Evolutionary conservation across 2,797 vertebrate genomes (phyloP), one percentile per base, ranked within the genome.

Genomic region (Poliocrania exsul): DNA sequence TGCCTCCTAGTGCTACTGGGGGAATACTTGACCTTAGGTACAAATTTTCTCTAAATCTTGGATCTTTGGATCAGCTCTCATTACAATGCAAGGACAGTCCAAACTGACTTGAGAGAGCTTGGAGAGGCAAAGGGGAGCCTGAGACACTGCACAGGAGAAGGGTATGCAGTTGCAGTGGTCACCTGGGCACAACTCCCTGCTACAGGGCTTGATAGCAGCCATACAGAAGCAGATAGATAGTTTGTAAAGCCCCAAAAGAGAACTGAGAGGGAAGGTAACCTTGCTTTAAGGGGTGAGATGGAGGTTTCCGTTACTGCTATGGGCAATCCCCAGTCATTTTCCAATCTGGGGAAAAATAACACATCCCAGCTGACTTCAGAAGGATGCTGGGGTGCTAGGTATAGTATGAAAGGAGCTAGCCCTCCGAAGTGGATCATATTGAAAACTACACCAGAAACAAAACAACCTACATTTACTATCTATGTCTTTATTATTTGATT

Each of bases 241-340:
- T 14, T 47, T 80, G n/a, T 83, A 62, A 88, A 71, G 28, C 8
- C 24, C 17, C 50, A 74, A 29, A 38, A 29, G 23, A 81, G 51
- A 72, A 33, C 13, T 67, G 13, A 81, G 40, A 35, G 16, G 16
- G 11, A 80, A 67, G 33, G 24, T 60, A 26, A 17, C 11, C 20
- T 79, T 58, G n/a, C 15, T 7, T 54, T 74, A 37, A 37, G 13
- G 23, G 7, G 2, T 29, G 29, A 66, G 54, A 31, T 0, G 0
- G 42, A 89, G 15, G 5, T 81, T 85, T 82, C 21, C 19, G 31
- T 0, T 58, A 58, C 24, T 72, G 26, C 19, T 62, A 1, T 13
- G 11, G 9, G 38, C 1, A 1, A 40, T 33, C 5, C 13, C 12
- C 2, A 3, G 6, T 31, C 16, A 24, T 66, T 89, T 93, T 58